Evolutionary conservation across 1,140 invertebrate genomes (phyloP).

Genomic region (Pseudomyrmex cubaensis): DNA sequence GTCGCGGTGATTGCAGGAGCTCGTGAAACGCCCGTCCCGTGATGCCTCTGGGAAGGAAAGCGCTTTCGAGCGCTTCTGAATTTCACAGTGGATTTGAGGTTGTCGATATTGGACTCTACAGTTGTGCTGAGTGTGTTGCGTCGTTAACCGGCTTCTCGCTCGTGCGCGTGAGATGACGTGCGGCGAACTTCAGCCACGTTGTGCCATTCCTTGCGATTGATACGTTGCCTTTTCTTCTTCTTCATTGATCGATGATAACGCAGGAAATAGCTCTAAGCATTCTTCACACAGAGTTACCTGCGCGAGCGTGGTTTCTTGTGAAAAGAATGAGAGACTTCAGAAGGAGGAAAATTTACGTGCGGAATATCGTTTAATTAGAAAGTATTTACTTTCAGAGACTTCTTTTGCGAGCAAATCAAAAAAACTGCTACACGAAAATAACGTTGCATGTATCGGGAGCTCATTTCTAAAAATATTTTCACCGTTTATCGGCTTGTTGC

Average conservation of each 20-base stretch:
- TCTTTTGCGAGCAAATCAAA: background rate
- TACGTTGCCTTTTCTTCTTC: background rate
- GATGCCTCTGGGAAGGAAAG: background rate
- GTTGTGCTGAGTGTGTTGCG: constrained; percentile 19
- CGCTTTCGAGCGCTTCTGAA: constrained; percentile 3
- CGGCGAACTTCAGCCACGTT: constrained; percentile 29
- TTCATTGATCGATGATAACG: background rate
- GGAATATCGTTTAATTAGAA: background rate
- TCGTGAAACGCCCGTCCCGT: constrained; percentile 5
- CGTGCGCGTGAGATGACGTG: background rate
- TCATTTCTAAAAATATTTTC: constrained; percentile 15
- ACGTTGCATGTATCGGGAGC: background rate
- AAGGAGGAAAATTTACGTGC: no score
- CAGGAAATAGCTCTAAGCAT: constrained; percentile 6
- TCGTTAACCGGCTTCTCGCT: constrained; percentile 24
- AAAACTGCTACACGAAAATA: constrained; percentile 4
- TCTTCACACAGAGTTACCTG: background rate
- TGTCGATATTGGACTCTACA: constrained; percentile 28
- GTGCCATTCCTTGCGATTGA: constrained; percentile 21
- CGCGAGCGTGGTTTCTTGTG: background rate
- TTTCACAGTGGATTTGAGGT: constrained; percentile 43
- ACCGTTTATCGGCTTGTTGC: constrained; percentile 37
- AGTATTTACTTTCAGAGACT: background rate
- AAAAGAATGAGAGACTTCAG: background rate
- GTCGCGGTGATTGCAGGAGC: constrained; percentile 24